A percentile compares a stretch with the other conserved stretches of the same genome.
phyloP scores from a whole-genome alignment of 2,797 vertebrate genomes.

The Euthynnus affinis region DNA sequence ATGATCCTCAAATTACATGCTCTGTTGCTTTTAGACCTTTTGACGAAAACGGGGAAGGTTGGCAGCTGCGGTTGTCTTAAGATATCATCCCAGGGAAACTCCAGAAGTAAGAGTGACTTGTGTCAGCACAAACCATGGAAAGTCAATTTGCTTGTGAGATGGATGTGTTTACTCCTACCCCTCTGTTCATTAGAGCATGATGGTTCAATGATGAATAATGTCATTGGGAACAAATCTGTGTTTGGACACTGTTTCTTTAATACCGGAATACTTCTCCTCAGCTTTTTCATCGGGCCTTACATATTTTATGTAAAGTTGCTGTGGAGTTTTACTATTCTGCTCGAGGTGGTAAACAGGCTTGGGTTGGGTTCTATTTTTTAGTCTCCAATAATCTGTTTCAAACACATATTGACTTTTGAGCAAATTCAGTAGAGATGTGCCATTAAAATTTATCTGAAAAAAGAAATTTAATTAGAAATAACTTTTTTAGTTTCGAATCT shows the following conservation, averaged over 20 bases:
- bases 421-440: conserved; percentile 6
- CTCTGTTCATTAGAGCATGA: conserved; percentile 65
- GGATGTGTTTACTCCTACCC: conserved; percentile 68
- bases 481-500: conserved; percentile 43
- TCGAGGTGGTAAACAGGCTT: neutral
- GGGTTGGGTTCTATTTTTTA: neutral
- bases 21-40: conserved; percentile 46
- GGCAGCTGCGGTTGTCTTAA: conserved; percentile 42
- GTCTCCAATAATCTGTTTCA: conserved; percentile 20
- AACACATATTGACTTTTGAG: conserved; percentile 3
- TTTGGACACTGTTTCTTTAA: conserved; percentile 42
- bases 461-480: conserved; percentile 18
- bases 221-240: conserved; percentile 33
- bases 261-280: conserved; percentile 10
- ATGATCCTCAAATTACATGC: conserved; percentile 55
- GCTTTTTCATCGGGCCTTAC: neutral
- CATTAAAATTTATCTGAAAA: neutral
- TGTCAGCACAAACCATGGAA: conserved; percentile 68
- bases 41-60: conserved; percentile 39
- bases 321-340: neutral
- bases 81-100: conserved; percentile 44
- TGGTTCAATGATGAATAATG: conserved; percentile 63
- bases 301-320: conserved; percentile 23
- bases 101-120: conserved; percentile 68
- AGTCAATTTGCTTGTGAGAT: conserved; percentile 70